A percentile compares a stretch with the other conserved stretches of the same genome.
Evolutionary conservation across 2,113 vertebrate genomes (phyloP).

Genomic region (Synchiropus splendidus): DNA sequence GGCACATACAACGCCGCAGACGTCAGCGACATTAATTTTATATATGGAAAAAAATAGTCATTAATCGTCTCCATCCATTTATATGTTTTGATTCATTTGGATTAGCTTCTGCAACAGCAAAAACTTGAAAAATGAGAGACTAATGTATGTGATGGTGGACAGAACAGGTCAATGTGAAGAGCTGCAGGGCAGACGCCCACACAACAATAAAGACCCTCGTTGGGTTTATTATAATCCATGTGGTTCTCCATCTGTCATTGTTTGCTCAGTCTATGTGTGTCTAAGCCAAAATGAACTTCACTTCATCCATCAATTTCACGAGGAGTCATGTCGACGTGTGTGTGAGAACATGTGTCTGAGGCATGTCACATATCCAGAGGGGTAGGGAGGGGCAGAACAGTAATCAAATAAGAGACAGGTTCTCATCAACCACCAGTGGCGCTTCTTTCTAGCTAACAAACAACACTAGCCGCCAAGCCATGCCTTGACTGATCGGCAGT

Average conservation of each 20-base stretch:
- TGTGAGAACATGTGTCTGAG: background rate
- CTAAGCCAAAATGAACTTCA: slow-evolving; percentile 14
- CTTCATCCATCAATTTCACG: slow-evolving; percentile 29
- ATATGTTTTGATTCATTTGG: too few relatives aligned
- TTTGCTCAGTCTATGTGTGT: slow-evolving; percentile 1
- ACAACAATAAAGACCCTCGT: background rate
- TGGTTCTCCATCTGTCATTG: slow-evolving; percentile 13
- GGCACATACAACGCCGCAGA: too few relatives aligned
- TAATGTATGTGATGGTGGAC: background rate
- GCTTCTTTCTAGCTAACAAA: slow-evolving; percentile 22
- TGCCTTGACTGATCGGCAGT: slow-evolving; percentile 8
- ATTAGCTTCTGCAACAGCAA: too few relatives aligned
- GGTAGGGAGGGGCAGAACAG: slow-evolving; percentile 11
- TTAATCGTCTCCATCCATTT: too few relatives aligned
- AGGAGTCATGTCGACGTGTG: background rate
- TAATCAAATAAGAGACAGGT: slow-evolving; percentile 58
- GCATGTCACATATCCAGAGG: slow-evolving; percentile 26
- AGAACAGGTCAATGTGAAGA: background rate
- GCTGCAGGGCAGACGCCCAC: slow-evolving; percentile 5
- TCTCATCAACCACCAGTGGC: slow-evolving; percentile 54
- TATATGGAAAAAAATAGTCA: too few relatives aligned
- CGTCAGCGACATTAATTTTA: too few relatives aligned
- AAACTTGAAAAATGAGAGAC: too few relatives aligned
- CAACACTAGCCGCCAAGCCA: slow-evolving; percentile 7
- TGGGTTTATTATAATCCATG: too few relatives aligned